These are phyloP conservation scores for Drosophila sproati DNA, from an alignment of 1,140 invertebrate genomes.

Conservation along the genomic window DNA sequence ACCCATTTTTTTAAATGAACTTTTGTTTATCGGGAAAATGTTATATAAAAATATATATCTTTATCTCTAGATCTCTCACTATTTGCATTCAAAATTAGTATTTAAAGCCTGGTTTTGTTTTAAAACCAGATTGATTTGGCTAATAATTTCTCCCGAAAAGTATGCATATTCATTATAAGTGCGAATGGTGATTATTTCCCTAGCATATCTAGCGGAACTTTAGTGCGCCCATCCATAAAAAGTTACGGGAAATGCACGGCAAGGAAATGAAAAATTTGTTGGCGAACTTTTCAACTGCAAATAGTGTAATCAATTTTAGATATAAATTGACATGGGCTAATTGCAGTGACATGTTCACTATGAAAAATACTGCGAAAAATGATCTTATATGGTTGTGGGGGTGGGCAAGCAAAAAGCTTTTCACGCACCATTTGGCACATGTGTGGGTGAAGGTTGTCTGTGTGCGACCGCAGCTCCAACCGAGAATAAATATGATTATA, in stretches of 20 bases:
- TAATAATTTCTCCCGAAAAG: neutral
- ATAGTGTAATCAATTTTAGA: too few relatives aligned
- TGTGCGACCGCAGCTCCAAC: slow-evolving; percentile 41
- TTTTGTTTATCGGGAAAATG: too few relatives aligned
- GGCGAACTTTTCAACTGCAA: neutral
- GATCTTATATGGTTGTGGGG: slow-evolving; percentile 31
- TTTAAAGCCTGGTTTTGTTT: too few relatives aligned
- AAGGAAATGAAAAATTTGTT: neutral
- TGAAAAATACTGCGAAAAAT: slow-evolving; percentile 10
- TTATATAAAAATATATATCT: too few relatives aligned
- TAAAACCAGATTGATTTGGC: too few relatives aligned
- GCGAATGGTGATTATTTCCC: neutral
- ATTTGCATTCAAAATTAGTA: too few relatives aligned
- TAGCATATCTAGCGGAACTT: slow-evolving; percentile 2
- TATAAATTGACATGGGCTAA: slow-evolving; percentile 1
- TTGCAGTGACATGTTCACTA: slow-evolving; percentile 6
- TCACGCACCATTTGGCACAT: slow-evolving; percentile 63
- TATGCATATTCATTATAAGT: neutral
- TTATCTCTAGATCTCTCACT: too few relatives aligned
- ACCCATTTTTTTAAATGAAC: too few relatives aligned
- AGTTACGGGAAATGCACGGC: neutral
- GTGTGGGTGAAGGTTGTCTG: slow-evolving; percentile 76
- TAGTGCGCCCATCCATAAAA: neutral
- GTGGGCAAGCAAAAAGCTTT: slow-evolving; percentile 33
- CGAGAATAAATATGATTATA: slow-evolving; percentile 23